Percentiles rank a stretch among this genome's conserved stretches.
Conservation (phyloP, 2,797 vertebrate genomes). For the Schizothorax lantsangensis region DNA sequence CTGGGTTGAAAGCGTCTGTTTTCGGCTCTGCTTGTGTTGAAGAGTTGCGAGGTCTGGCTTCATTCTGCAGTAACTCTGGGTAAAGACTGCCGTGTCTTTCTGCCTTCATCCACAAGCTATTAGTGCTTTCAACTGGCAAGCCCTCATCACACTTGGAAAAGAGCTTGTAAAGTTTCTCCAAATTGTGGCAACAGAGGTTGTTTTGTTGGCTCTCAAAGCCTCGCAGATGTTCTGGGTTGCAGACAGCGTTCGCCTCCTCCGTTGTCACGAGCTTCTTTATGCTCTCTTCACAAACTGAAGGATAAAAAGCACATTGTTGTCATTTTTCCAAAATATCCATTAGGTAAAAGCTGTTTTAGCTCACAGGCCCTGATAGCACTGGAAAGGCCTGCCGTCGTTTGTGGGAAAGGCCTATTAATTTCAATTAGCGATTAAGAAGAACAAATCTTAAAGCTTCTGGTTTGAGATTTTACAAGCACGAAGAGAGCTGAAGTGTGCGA, state of each 20-base stretch:
- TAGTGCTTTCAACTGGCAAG: slow-evolving; percentile 70
- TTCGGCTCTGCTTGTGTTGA: slow-evolving; percentile 63
- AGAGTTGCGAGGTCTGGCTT: slow-evolving; percentile 74
- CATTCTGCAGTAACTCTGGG: slow-evolving; percentile 65
- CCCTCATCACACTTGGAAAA: slow-evolving; percentile 65
- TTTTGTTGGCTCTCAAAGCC: slow-evolving; percentile 72
- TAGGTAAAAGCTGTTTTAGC: slow-evolving; percentile 49
- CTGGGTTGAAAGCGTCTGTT: slow-evolving; percentile 68
- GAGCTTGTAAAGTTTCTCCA: slow-evolving; percentile 63
- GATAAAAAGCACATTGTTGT: slow-evolving; percentile 65
- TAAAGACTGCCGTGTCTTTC: slow-evolving; percentile 65
- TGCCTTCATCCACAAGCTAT: slow-evolving; percentile 71
- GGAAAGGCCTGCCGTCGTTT: slow-evolving; percentile 45
- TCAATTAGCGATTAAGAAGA: slow-evolving; percentile 40
- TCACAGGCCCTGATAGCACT: slow-evolving; percentile 40
- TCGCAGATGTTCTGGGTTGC: slow-evolving; percentile 66
- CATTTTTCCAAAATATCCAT: slow-evolving; percentile 57
- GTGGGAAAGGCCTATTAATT: slow-evolving; percentile 42
- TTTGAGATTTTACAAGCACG: slow-evolving; percentile 45
- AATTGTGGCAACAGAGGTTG: slow-evolving; percentile 68
- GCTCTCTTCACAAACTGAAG: slow-evolving; percentile 63
- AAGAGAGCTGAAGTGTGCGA: slow-evolving; percentile 33
- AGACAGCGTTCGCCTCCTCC: slow-evolving; percentile 62
- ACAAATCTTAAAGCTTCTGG: slow-evolving; percentile 46
- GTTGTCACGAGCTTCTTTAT: slow-evolving; percentile 62